phyloP scores from a whole-genome alignment of 2,113 vertebrate species.

The Calyptommatus sinebrachiatus region DNA sequence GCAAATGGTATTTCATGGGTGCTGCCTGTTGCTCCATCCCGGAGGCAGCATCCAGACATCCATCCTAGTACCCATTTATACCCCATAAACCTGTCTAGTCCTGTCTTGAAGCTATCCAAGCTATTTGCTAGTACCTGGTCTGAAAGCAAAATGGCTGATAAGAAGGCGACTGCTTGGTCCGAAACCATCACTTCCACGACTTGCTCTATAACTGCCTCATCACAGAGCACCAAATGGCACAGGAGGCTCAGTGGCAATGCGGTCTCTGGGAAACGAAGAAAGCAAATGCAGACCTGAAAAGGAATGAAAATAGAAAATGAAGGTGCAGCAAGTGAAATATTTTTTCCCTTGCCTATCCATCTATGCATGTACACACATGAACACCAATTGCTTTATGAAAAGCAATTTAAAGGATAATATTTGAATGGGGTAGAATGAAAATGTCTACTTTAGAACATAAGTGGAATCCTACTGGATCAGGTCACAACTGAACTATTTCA shows the following conservation, averaged over 20 bases:
- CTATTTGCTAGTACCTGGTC: too few relatives aligned
- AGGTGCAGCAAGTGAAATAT: rapidly evolving
- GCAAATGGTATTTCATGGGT: too few relatives aligned
- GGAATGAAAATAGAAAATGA: background rate
- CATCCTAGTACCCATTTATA: too few relatives aligned
- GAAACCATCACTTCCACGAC: constrained; percentile 66
- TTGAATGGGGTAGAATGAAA: background rate
- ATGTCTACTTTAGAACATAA: background rate
- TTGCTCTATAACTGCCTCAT: constrained; percentile 65
- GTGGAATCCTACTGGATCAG: background rate
- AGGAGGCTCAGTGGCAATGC: constrained; percentile 85
- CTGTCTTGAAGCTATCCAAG: too few relatives aligned
- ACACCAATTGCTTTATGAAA: background rate
- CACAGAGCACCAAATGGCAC: constrained; percentile 78
- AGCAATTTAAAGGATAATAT: background rate
- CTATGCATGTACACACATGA: background rate
- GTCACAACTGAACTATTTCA: too few relatives aligned
- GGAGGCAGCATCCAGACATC: too few relatives aligned
- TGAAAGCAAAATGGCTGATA: constrained; percentile 58
- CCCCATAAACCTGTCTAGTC: too few relatives aligned
- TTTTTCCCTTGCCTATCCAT: background rate
- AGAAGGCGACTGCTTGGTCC: constrained; percentile 49
- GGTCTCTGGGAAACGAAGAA: constrained; percentile 64
- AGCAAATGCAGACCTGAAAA: constrained; percentile 77
- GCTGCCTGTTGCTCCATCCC: too few relatives aligned